Evolutionary conservation across 1,140 invertebrate species (phyloP), one percentile per base, ranked within the genome.

Genomic region (Chironomus tepperi): DNA sequence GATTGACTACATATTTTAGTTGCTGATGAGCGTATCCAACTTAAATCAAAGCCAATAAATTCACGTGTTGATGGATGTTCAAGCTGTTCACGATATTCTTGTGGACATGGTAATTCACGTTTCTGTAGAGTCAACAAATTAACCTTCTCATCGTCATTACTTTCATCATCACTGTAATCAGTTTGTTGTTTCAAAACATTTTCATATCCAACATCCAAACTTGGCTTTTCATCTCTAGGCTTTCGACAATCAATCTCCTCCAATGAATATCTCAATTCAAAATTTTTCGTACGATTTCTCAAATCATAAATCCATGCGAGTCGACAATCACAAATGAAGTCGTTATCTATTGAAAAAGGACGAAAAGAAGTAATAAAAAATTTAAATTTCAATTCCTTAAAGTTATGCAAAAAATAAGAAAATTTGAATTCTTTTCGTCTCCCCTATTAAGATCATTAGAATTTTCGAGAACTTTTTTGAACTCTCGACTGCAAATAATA

Each of bases 261-360:
- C 70, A 92, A 82, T 42, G 88, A 87, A 75, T 86, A 85, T 76
- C 86, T 87, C 75, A 91, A 86, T 78, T 87, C 86, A 75, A 84
- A 81, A 79, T 89, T 90, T 79, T 87, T 87, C 75, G 91, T 92
- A 76, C 91, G 89, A 80, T 91, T 91, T 76, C 87, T 86, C 74
- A 93, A 81, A 57, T 84, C 84, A 81, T 90, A 89, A 82, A 92
- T 89, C 91, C 91, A 93, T 74, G 88, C 85, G 75, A 93, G 83
- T 76, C 90, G 88, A 80, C 90, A 92, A 84, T 93, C 90, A 82
- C 91, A 93, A 75, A 88, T 85, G 83, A 93, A 89, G 80, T 88
- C 88, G 84, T 92, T 93, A 79, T 89, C 91, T 93, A 87, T 75
- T 34, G 24, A 34, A 34, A 34, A 34, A 34, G 1, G 24, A 34